Evolutionary conservation across 2,113 vertebrate species (phyloP), one percentile per base, ranked within the genome.

Genomic region (Ondatra zibethicus): DNA sequence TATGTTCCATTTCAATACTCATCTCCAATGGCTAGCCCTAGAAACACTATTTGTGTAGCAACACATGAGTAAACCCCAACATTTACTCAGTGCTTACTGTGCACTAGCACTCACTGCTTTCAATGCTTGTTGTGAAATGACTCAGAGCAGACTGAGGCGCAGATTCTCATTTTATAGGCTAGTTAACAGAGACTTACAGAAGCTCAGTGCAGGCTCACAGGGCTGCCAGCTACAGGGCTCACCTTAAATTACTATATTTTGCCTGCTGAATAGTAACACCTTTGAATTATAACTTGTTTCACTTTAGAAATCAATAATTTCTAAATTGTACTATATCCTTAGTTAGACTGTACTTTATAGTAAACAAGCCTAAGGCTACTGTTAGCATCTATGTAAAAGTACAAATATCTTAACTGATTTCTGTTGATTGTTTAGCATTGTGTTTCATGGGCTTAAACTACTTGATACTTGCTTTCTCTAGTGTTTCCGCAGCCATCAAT

Each of bases 281-380:
- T 91, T 95, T 88, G 58, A 76, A 45, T 93, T 84, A 75, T 90
- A 85, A 65, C 31, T 42, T 89, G 93, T 92, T 95, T 50, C 5
- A 68, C 55, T 92, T 92, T 75, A 19, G 82, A 92, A 92, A 16
- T 42, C 92, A 9, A n/a, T 93, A 85, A 50, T 85, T 80, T 95
- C 55, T 88, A 70, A 91, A 81, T 39, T 47, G 47, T 96, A 39
- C 92, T 80, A 42, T 42, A 91, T 85, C 66, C 33, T 65, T 90
- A 42, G 25, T 88, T 80, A 92, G 27, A 88, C 16, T 45, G 25
- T 63, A 21, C 11, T 31, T 50, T 78, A 8, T 39, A 61, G 39
- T 42, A 80, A 91, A 63, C 25, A 68, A 72, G 47, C 3, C 36
- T 39, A 17, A 7, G 63, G 87, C 77, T 73, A 73, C 16, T 27